Percentiles rank a stretch among this genome's conserved stretches.
phyloP scores from a whole-genome alignment of 2,888 invertebrate species.

The Nemurella pictetii region DNA sequence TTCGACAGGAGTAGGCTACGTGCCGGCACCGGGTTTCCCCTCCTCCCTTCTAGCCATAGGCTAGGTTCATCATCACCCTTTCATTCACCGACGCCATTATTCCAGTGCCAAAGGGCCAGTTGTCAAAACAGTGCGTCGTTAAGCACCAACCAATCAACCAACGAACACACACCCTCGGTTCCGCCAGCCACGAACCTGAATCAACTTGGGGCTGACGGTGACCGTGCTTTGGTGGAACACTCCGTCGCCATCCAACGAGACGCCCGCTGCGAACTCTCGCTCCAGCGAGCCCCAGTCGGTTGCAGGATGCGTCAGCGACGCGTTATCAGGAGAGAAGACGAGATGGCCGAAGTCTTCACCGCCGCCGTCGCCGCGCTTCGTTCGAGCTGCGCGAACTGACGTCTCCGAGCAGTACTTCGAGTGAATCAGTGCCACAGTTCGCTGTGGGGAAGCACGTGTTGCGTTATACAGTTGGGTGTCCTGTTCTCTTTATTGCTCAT shows the following conservation, averaged over 20 bases:
- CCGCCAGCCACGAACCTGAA: conserved; percentile 45
- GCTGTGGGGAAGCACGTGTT: conserved; percentile 30
- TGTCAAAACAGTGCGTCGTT: no score
- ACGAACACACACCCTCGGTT: no score
- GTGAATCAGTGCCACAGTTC: conserved; percentile 38
- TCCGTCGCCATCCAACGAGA: conserved; percentile 35
- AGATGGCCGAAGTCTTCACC: conserved; percentile 38
- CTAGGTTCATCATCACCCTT: no score
- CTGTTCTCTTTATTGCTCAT: no score
- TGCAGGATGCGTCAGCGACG: conserved; percentile 26
- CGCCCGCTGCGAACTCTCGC: conserved; percentile 5
- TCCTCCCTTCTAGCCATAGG: no score
- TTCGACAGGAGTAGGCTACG: no score
- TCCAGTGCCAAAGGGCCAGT: no score
- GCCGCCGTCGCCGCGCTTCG: conserved; percentile 10
- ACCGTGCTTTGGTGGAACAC: conserved; percentile 44
- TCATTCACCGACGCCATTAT: no score
- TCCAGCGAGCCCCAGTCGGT: conserved; percentile 40
- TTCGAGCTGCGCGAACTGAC: background rate
- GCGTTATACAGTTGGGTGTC: no score
- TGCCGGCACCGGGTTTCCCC: no score
- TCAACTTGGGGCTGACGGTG: conserved; percentile 47
- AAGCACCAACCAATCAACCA: no score
- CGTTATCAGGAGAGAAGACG: conserved; percentile 41
- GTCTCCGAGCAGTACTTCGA: conserved; percentile 39